phyloP scores from a whole-genome alignment of 2,797 vertebrate genomes.

The Apogon talboti region DNA sequence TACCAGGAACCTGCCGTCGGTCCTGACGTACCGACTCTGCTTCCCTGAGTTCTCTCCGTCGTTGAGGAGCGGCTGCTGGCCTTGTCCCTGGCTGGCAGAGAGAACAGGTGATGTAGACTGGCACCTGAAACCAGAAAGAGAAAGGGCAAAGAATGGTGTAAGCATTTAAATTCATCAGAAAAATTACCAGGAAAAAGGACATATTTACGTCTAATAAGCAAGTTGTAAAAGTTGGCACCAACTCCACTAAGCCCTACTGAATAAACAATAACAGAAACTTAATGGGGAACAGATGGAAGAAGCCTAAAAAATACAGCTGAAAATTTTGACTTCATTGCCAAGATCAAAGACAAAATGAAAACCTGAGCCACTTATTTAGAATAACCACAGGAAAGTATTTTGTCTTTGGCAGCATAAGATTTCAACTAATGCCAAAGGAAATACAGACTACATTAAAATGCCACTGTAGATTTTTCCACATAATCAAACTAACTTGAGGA shows the following conservation, averaged over 20 bases:
- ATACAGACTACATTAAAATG: slow-evolving; percentile 74
- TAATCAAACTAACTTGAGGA: slow-evolving; percentile 65
- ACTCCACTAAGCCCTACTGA: slow-evolving; percentile 32
- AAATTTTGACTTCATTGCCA: slow-evolving; percentile 59
- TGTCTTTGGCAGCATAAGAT: slow-evolving; percentile 73
- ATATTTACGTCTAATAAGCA: slow-evolving; percentile 4
- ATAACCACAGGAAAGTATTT: slow-evolving; percentile 78
- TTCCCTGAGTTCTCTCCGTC: slow-evolving; percentile 87
- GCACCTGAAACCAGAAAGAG: slow-evolving; percentile 85
- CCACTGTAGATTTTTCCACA: slow-evolving; percentile 76
- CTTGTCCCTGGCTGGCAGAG: slow-evolving; percentile 83
- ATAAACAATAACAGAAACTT: slow-evolving; percentile 48
- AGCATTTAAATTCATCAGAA: slow-evolving; percentile 12
- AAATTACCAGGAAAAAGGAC: neutral
- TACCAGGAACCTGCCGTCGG: slow-evolving; percentile 83
- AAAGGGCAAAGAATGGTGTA: slow-evolving; percentile 14
- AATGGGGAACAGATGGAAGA: slow-evolving; percentile 55
- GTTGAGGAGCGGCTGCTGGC: slow-evolving; percentile 86
- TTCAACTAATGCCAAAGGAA: slow-evolving; percentile 73
- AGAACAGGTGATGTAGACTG: slow-evolving; percentile 90
- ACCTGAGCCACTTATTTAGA: slow-evolving; percentile 67
- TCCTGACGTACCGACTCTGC: slow-evolving; percentile 83
- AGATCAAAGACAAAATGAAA: slow-evolving; percentile 68
- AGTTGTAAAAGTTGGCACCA: slow-evolving; percentile 38
- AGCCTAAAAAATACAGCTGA: slow-evolving; percentile 55